Conservation (phyloP, 2,113 vertebrate species). For the Tapirus terrestris region DNA sequence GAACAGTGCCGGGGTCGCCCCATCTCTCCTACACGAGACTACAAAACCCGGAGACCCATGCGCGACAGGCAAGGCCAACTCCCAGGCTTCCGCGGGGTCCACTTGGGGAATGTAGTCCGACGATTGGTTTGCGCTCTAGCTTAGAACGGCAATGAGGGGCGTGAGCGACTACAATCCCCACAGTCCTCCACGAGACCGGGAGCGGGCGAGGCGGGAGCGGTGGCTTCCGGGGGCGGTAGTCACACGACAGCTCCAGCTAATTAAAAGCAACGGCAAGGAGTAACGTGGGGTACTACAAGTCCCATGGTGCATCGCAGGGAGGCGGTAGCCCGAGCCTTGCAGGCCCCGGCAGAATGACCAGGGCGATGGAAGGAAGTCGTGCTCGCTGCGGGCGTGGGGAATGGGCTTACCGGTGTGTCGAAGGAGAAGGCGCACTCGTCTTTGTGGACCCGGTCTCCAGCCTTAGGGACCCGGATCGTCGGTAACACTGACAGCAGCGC, state of each 20-base stretch:
- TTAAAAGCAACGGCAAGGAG: neutral
- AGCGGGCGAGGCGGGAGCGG: neutral
- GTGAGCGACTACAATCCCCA: conserved; percentile 79
- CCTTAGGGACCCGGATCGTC: conserved; percentile 95
- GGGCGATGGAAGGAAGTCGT: conserved; percentile 67
- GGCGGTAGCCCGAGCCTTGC: conserved; percentile 70
- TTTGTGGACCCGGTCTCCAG: conserved; percentile 98
- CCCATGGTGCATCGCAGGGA: conserved; percentile 73
- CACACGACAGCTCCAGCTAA: neutral
- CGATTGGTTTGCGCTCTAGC: neutral
- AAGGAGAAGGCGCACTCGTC: conserved; percentile 99
- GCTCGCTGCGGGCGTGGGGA: neutral
- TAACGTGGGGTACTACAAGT: conserved; percentile 69
- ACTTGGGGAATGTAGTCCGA: conserved; percentile 74
- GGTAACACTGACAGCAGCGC: conserved; percentile 96
- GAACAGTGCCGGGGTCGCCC: conserved; percentile 5
- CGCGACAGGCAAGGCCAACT: neutral
- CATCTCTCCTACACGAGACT: conserved; percentile 39
- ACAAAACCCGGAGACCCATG: conserved; percentile 38
- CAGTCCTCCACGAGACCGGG: neutral
- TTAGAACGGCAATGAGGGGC: neutral
- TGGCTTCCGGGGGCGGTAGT: conserved; percentile 79
- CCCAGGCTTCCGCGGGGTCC: neutral
- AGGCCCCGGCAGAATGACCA: conserved; percentile 70
- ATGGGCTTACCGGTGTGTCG: conserved; percentile 92